Base-by-base conservation (phyloP, 2,113 vertebrate species). In the Proterorhinus semilunaris region DNA sequence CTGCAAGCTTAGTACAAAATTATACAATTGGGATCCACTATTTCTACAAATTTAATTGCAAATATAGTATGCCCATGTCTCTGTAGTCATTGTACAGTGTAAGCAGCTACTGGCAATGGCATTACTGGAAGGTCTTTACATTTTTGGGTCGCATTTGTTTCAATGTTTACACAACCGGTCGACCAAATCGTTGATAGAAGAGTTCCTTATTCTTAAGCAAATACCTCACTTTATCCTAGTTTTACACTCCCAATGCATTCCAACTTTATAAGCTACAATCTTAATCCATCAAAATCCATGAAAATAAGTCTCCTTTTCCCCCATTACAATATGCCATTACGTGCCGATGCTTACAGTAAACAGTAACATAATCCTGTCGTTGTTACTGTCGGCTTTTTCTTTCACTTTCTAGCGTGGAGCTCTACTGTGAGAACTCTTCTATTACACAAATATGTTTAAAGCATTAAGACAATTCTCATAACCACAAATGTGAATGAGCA, bases 401-500 rank as follows among this genome's bases (percentile, higher is more conserved):
- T 86, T 88, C 80, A 73, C 80, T 78, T 85, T 82, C 84, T 82
- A 78, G 85, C 86, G 69, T 74, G 36, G 69, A 42, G 11, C 58
- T 62, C 54, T 65, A 76, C 68, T 64, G 66, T 59, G 62, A 69
- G 65, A 75, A 55, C 66, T 68, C 69, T 21, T 68, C 54, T 72
- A 66, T 73, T 66, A 55, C 77, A 66, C 73, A 61, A 80, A 80
- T 81, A 81, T 92, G 90, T 86, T 92, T 88, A 86, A 91, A 62
- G 68, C 88, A 90, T 92, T 88, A 90, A 84, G 82, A 86, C 90
- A 81, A 88, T 42, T 77, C 68, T 67, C 83, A 62, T 47, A n/a
- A 75, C 88, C 84, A 27, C 86, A 89, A 90, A 92, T 84, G 82
- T 87, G 88, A 88, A 89, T 84, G 80, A 87, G 83, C 80, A 85